Conservation (phyloP, 2,888 invertebrate species). For the Helleia helle region DNA sequence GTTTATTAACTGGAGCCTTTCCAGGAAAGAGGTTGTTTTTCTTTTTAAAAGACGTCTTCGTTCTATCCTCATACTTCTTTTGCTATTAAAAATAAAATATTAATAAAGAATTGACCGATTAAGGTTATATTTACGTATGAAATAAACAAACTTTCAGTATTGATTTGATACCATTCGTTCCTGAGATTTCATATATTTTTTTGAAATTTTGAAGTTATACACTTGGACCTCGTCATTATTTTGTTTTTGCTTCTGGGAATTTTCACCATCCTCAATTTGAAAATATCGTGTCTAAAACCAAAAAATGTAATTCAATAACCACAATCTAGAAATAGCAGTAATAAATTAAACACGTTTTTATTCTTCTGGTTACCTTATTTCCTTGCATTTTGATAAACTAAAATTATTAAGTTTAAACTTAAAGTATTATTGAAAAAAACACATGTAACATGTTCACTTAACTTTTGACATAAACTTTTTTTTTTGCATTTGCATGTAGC, state of each 20-base stretch:
- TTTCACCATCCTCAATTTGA: conserved; percentile 19
- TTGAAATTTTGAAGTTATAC: conserved; percentile 47
- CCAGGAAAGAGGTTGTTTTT: conserved; percentile 51
- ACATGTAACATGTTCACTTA: too few species aligned
- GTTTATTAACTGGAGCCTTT: conserved; percentile 66
- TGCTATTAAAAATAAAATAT: conserved; percentile 17
- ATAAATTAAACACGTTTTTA: too few species aligned
- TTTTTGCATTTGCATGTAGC: too few species aligned
- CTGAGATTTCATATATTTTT: conserved; percentile 32
- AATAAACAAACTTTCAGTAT: too few species aligned
- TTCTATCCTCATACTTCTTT: not conserved
- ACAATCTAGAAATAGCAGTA: too few species aligned
- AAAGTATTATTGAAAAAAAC: too few species aligned
- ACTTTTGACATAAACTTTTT: too few species aligned
- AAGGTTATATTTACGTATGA: not conserved
- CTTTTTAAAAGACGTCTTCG: conserved; percentile 27
- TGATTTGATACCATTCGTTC: conserved; percentile 42
- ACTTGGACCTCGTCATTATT: conserved; percentile 34
- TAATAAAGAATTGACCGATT: not conserved
- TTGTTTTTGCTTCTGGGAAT: conserved; percentile 10
- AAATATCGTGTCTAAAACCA: too few species aligned
- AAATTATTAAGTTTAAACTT: too few species aligned
- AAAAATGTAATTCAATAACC: too few species aligned
- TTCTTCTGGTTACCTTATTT: too few species aligned
- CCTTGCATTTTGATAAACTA: too few species aligned